Base-by-base conservation (phyloP, 1,140 invertebrate genomes). In the Drosophila kohkoa region DNA sequence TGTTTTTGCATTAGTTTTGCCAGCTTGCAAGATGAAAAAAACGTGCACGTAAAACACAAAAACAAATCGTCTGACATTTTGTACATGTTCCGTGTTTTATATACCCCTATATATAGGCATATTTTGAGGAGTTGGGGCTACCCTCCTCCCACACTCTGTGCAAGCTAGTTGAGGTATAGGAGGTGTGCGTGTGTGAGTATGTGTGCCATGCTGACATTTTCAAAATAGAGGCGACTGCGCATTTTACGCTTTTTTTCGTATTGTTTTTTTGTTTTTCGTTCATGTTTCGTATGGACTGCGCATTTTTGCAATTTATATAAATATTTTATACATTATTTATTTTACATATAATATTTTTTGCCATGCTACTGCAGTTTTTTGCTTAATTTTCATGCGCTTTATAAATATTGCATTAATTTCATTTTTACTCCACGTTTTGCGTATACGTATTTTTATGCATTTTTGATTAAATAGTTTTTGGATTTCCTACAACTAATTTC, bases 221-320 rank as follows among this genome's bases (percentile, higher is more conserved):
- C 71, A 82, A 87, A 87, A 87, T 87, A 87, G 83, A 87, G 79
- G 83, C 83, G 83, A 63, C 83, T 87, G 83, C 83, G 83, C 83
- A 87, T 87, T 88, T 87, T 72, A 66, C 75, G 63, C 68, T 77
- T 72, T 77, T 55, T 75, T 62, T 57, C 67, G 70, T 10, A 77
- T 43, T 81, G 49, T 73, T 83, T 77, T 87, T 82, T 87, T 20
- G 4, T 20, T 25, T 25, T 25, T 25, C 20, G 20, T 25, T 3
- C 20, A 25, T 25, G n/a, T 48, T 82, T 70, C 60, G 16, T 41
- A 30, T 55, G 55, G 71, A 55, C 72, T 87, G 80, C 66, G 77
- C 82, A 82, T 88, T 87, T 83, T 83, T 87, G 77, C 85, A 89
- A 88, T 88, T 88, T 88, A 88, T 88, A 88, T 88, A 88, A 88